phyloP scores from a whole-genome alignment of 2,797 vertebrate species.

The Acridotheres tristis region DNA sequence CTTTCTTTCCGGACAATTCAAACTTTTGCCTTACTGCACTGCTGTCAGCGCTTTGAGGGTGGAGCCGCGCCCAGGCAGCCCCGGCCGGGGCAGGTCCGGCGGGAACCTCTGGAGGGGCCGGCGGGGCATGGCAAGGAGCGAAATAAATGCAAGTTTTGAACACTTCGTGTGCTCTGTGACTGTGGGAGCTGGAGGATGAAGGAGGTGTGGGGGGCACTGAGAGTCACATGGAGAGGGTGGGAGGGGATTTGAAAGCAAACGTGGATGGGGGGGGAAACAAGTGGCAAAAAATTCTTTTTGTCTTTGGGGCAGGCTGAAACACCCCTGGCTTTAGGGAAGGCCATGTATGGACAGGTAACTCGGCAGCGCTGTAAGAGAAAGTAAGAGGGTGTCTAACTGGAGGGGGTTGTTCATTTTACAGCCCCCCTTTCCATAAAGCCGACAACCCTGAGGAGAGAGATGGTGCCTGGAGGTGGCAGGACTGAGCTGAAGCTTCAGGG shows the following conservation, averaged over 20 bases:
- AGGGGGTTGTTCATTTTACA: background rate
- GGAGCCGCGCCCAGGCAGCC: background rate
- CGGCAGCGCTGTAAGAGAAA: rapidly evolving
- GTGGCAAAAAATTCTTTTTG: background rate
- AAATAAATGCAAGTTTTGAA: conserved; percentile 37
- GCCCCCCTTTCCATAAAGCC: background rate
- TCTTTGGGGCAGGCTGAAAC: too few relatives aligned
- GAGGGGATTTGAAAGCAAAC: background rate
- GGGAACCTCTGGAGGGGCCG: background rate
- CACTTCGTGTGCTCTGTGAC: background rate
- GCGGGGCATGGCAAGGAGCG: background rate
- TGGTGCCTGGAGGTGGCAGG: rapidly evolving
- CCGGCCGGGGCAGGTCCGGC: background rate
- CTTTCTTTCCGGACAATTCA: background rate
- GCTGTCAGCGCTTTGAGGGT: background rate
- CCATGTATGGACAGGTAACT: rapidly evolving
- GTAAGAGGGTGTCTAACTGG: background rate
- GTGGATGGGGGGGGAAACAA: rapidly evolving
- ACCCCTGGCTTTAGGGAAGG: too few relatives aligned
- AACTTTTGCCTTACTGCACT: conserved; percentile 53
- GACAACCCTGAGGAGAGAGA: background rate
- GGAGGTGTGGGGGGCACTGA: too few relatives aligned
- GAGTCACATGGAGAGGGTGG: rapidly evolving
- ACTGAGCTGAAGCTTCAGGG: background rate
- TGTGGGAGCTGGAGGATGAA: background rate